Conservation (phyloP, 1,140 invertebrate species). For the Rhagoletis pomonella region DNA sequence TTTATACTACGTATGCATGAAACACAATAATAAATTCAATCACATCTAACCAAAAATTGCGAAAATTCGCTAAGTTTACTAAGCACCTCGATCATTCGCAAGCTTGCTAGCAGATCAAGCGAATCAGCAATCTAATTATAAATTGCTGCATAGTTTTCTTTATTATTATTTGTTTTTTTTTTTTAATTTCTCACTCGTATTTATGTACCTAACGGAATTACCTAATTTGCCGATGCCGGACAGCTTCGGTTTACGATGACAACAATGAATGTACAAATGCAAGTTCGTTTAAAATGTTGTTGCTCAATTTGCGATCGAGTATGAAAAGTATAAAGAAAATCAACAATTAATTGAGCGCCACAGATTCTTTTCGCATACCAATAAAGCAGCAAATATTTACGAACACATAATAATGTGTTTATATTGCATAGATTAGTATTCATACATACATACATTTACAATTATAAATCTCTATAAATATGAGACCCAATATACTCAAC, state of each 20-base stretch:
- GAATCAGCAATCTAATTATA: constrained; percentile 19
- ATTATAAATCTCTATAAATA: not conserved
- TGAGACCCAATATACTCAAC: not conserved
- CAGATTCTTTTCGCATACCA: not conserved
- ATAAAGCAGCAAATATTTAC: constrained; percentile 11
- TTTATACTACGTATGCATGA: too few relatives aligned
- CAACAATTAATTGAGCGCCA: constrained; percentile 42
- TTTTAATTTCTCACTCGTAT: too few relatives aligned
- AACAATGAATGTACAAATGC: not conserved
- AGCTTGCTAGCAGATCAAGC: constrained; percentile 5
- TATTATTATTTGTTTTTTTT: too few relatives aligned
- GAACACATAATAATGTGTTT: not conserved
- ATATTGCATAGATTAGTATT: not conserved
- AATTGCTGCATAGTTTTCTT: not conserved
- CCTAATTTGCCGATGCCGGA: constrained; percentile 23
- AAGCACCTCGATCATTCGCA: constrained; percentile 3
- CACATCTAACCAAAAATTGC: constrained; percentile 10
- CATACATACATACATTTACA: not conserved
- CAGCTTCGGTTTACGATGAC: not conserved
- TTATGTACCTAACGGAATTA: constrained; percentile 30
- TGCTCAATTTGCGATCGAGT: not conserved
- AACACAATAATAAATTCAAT: too few relatives aligned
- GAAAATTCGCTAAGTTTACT: not conserved
- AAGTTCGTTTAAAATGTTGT: not conserved
- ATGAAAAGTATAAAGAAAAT: not conserved